Evolutionary conservation across 2,113 vertebrate genomes (phyloP), one percentile per base, ranked within the genome.

Genomic region (Atrichornis clamosus): DNA sequence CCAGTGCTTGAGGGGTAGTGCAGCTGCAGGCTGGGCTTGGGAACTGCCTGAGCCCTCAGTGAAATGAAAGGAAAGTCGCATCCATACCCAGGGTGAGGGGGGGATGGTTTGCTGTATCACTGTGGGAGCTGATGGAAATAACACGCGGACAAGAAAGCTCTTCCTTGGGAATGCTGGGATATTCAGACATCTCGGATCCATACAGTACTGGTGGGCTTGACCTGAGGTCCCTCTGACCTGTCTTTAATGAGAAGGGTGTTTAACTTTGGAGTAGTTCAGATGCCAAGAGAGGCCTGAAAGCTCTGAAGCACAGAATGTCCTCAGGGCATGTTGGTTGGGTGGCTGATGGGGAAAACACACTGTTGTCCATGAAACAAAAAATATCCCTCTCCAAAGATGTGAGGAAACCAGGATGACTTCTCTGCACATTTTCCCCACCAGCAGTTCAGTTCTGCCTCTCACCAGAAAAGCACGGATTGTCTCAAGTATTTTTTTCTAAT

Each of bases 401-500:
- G 50, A 77, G 63, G 59, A 83, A 42, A 58, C 21, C 19, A 67
- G 80, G 44, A 41, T 4, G 6, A 64, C 73, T 87, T 70, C 84
- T 77, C 47, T 84, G 60, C 37, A 30, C 65, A 0, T 85, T 63
- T 49, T 62, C 85, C 82, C 84, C 81, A 82, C 58, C 81, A 79
- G 58, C 74, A 82, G 26, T 82, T 84, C 44, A 74, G 79, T 65
- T 81, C 64, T 63, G 35, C 73, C 49, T 88, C 79, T 74, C 60
- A 12, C 64, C 10, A 11, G 83, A 95, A 96, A 90, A 42, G 55
- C 39, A 28, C 8, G 13, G 62, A 15, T 81, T 78, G 80, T 89
- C 94, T 93, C 87, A 84, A 30, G 82, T 85, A 8, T 89, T 89
- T 93, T 74, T 84, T 95, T 63, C 56, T 94, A 56, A 79, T 37